phyloP scores from a whole-genome alignment of 2,888 invertebrate genomes.

The Conistra vaccinii region DNA sequence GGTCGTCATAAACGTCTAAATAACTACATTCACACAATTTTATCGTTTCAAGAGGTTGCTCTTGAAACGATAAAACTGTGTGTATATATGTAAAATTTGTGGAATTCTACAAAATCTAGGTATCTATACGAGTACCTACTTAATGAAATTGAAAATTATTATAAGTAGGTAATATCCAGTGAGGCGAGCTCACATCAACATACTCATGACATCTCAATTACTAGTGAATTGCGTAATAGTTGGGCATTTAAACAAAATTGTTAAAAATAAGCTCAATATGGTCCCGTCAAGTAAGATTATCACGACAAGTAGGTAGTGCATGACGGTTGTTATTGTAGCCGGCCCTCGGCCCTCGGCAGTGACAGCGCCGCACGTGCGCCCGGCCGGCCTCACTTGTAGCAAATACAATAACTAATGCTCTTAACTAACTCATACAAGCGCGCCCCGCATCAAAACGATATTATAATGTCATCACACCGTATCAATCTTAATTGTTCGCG shows the following conservation, averaged over 20 bases:
- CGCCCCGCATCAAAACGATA: constrained; percentile 78
- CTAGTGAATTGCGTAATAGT: neutral
- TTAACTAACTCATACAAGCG: constrained; percentile 69
- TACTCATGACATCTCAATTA: neutral
- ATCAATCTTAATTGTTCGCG: constrained; percentile 83
- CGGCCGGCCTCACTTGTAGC: constrained; percentile 60
- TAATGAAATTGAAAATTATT: neutral
- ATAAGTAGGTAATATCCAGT: neutral
- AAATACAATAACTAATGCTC: constrained; percentile 69
- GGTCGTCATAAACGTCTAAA: too few species aligned
- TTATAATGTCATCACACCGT: constrained; percentile 85
- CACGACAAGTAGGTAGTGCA: constrained; percentile 3
- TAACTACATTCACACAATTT: too few species aligned
- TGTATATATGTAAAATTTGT: neutral
- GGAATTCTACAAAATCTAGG: neutral
- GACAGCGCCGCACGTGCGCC: constrained; percentile 17
- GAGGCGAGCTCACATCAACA: neutral
- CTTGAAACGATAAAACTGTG: neutral
- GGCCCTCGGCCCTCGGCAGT: too few species aligned
- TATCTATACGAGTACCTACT: too few species aligned
- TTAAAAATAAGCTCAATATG: neutral
- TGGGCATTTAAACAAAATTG: neutral
- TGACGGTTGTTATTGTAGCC: constrained; percentile 18
- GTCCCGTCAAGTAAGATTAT: constrained; percentile 30
- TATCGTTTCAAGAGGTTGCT: too few species aligned